phyloP scores from a whole-genome alignment of 64 coral and sea anemone genomes.

The Porites lutea region DNA sequence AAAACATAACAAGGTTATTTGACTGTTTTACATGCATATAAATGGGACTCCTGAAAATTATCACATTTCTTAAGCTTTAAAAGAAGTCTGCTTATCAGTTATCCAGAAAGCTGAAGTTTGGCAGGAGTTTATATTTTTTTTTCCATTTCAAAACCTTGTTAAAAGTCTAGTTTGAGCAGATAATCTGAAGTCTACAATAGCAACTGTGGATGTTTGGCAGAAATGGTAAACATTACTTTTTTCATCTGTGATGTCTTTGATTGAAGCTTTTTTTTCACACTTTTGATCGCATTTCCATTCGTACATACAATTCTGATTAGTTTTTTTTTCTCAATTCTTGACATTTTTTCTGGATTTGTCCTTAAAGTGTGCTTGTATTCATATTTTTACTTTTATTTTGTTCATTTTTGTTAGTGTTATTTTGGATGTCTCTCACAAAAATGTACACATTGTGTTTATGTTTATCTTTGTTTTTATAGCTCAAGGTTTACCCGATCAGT shows the following conservation, averaged over 20 bases:
- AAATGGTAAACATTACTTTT: constrained; percentile 25
- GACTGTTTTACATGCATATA: constrained; percentile 11
- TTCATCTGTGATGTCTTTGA: not conserved
- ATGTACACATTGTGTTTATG: not conserved
- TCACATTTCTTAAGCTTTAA: not conserved
- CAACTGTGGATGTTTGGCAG: not conserved
- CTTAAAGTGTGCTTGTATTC: no score
- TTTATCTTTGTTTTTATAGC: not conserved
- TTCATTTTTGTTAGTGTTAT: no score
- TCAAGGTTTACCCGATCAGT: constrained; percentile 8
- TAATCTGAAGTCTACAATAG: not conserved
- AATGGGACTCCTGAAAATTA: not conserved
- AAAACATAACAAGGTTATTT: constrained; percentile 49
- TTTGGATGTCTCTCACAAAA: no score
- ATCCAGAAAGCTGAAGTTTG: not conserved
- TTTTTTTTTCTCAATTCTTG: no score
- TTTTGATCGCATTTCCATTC: not conserved
- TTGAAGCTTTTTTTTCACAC: not conserved
- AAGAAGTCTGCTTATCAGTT: not conserved
- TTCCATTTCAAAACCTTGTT: not conserved
- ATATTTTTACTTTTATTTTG: no score
- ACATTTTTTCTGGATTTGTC: no score
- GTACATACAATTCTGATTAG: no score
- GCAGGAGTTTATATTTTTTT: not conserved
- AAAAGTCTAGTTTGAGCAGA: not conserved